phyloP scores from a whole-genome alignment of 2,888 invertebrate species.

The Aethes cnicana region DNA sequence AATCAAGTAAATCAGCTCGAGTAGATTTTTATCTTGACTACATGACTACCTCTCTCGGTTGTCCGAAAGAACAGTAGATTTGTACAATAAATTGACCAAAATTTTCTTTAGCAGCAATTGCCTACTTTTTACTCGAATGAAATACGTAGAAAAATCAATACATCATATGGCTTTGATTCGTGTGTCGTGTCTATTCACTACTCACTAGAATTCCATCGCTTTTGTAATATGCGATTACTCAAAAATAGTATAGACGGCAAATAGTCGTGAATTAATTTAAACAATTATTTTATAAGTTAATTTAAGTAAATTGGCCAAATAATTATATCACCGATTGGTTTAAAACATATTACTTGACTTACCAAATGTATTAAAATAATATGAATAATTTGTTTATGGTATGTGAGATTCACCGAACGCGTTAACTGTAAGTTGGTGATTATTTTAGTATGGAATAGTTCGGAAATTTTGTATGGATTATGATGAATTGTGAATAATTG shows the following conservation, averaged over 20 bases:
- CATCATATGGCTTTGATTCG: background rate
- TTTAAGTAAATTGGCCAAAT: constrained; percentile 59
- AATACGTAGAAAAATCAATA: too few relatives aligned
- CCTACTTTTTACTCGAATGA: too few relatives aligned
- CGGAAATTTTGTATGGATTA: too few relatives aligned
- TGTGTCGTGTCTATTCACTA: constrained; percentile 12
- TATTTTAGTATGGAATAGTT: background rate
- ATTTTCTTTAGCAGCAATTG: too few relatives aligned
- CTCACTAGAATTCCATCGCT: constrained; percentile 6
- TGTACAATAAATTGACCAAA: too few relatives aligned
- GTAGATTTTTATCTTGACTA: too few relatives aligned
- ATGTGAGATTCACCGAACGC: constrained; percentile 39
- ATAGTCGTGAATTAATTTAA: constrained; percentile 14
- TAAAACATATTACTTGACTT: constrained; percentile 41
- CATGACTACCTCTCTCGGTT: too few relatives aligned
- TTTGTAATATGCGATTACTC: constrained; percentile 11
- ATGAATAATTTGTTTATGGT: constrained; percentile 32
- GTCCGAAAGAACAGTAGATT: too few relatives aligned
- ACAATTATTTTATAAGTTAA: constrained; percentile 33
- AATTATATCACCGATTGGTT: constrained; percentile 41
- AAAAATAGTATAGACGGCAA: background rate
- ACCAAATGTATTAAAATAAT: constrained; percentile 58
- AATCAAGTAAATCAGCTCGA: too few relatives aligned
- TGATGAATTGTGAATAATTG: too few relatives aligned
- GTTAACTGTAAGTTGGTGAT: constrained; percentile 13